These are phyloP conservation scores for Melitaea cinxia DNA, from an alignment of 1,140 invertebrate species.

Conservation along the genomic window DNA sequence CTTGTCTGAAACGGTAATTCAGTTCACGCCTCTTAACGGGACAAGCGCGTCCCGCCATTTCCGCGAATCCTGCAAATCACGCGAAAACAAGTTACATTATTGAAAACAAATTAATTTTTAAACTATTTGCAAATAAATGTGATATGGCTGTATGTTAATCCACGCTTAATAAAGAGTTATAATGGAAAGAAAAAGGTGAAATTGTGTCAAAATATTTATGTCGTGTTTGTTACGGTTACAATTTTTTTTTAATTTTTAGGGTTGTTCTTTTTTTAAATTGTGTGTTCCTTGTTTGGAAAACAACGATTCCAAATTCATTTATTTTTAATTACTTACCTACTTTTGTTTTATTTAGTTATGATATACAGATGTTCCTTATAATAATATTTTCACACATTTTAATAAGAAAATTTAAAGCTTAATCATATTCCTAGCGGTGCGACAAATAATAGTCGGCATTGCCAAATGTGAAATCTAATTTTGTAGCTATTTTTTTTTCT, in stretches of 20 bases:
- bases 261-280: too few species aligned
- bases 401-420: neutral
- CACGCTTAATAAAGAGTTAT: constrained; percentile 22
- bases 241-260: too few species aligned
- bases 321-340: too few species aligned
- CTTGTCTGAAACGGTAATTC: constrained; percentile 47
- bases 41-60: constrained; percentile 37
- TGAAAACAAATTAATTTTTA: neutral
- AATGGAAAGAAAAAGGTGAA: constrained; percentile 71
- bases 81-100: neutral
- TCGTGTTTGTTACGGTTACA: neutral
- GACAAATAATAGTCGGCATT: constrained; percentile 9
- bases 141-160: constrained; percentile 10
- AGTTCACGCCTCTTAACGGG: constrained; percentile 47
- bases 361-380: neutral
- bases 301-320: too few species aligned
- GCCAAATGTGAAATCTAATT: constrained; percentile 24
- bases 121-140: neutral
- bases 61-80: constrained; percentile 24
- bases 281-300: neutral
- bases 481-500: constrained; percentile 10
- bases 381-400: neutral
- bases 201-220: neutral
- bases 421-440: neutral
- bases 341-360: too few species aligned